phyloP scores from a whole-genome alignment of 2,888 invertebrate species.

The Himalopsyche japonica region DNA sequence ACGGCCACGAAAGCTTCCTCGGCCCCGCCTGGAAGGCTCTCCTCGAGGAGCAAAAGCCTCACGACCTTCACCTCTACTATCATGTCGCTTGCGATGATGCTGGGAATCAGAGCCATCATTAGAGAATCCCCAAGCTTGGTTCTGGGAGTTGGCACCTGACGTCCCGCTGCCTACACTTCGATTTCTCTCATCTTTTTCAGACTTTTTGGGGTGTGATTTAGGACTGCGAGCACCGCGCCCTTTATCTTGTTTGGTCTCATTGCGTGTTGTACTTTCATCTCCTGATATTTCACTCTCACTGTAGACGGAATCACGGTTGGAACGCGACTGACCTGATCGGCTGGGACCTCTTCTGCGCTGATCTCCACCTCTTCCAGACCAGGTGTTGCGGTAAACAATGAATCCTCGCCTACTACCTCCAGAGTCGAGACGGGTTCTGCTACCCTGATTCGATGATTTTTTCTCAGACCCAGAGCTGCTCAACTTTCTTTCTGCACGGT shows the following conservation, averaged over 20 bases:
- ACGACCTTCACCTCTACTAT: slow-evolving; percentile 52
- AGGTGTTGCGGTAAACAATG: slow-evolving; percentile 51
- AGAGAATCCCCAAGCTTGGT: slow-evolving; percentile 11
- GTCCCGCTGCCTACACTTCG: slow-evolving; percentile 7
- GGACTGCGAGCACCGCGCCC: slow-evolving; percentile 60
- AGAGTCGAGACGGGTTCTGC: slow-evolving; percentile 46
- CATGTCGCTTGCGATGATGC: slow-evolving; percentile 34
- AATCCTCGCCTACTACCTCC: slow-evolving; percentile 52
- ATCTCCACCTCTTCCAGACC: slow-evolving; percentile 53
- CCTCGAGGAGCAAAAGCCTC: slow-evolving; percentile 86
- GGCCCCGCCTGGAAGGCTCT: slow-evolving; percentile 84
- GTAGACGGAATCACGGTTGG: slow-evolving; percentile 56
- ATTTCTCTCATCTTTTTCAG: slow-evolving; percentile 57
- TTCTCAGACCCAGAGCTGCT: slow-evolving; percentile 58
- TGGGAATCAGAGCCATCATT: not conserved
- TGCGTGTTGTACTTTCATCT: slow-evolving; percentile 66
- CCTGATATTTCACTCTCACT: slow-evolving; percentile 79
- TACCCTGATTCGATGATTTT: slow-evolving; percentile 50
- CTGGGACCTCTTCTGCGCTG: slow-evolving; percentile 52
- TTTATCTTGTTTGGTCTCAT: slow-evolving; percentile 61
- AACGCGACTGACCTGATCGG: slow-evolving; percentile 47
- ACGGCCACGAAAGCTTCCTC: slow-evolving; percentile 65
- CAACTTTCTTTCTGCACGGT: slow-evolving; percentile 55
- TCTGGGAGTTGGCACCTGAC: not conserved
- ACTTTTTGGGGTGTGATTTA: slow-evolving; percentile 54